Conservation (phyloP, 2,797 vertebrate genomes). For the Perodicticus potto region DNA sequence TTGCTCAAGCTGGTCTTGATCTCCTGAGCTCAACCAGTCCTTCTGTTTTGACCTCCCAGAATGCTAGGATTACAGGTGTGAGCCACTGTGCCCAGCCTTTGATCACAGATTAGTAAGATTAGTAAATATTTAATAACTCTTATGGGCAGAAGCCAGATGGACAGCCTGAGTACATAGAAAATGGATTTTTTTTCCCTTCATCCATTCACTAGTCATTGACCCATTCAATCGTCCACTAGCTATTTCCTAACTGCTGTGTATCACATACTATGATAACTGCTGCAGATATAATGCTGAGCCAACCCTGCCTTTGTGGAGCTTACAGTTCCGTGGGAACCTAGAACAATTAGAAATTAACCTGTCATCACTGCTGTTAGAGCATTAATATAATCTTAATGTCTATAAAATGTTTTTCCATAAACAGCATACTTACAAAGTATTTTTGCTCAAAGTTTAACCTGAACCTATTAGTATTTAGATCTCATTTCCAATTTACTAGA, state of each 20-base stretch:
- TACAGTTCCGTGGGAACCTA: background rate
- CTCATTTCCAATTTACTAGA: background rate
- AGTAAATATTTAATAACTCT: background rate
- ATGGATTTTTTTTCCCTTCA: background rate
- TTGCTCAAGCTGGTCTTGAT: too few species aligned
- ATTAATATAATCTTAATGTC: background rate
- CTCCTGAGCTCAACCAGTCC: too few species aligned
- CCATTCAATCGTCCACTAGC: background rate
- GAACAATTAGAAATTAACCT: background rate
- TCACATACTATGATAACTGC: too few species aligned
- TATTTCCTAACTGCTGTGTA: accelerated
- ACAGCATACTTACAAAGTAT: background rate
- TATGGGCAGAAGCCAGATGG: background rate
- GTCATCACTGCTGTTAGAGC: background rate
- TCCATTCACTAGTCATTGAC: background rate
- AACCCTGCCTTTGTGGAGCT: background rate
- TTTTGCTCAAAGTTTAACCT: background rate
- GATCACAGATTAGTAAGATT: background rate
- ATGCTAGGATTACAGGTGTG: too few species aligned
- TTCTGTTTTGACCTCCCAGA: too few species aligned
- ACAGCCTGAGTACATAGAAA: background rate
- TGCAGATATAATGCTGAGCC: background rate
- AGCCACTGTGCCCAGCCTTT: too few species aligned
- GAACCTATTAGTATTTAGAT: background rate
- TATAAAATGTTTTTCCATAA: background rate